phyloP scores from a whole-genome alignment of 2,888 invertebrate species.

The Octodonta nipae region DNA sequence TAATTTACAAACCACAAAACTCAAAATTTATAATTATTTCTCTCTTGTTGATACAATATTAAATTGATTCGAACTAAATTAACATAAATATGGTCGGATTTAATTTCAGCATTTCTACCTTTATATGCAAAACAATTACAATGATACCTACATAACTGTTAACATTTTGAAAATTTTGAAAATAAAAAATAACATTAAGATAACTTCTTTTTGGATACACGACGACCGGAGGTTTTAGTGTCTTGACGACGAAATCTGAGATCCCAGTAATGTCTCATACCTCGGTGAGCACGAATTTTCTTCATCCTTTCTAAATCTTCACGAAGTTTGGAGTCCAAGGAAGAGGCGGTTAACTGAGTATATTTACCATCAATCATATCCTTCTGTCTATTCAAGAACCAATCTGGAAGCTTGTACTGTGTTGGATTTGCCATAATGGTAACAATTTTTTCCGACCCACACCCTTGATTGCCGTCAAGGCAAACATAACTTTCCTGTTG shows the following conservation, averaged over 20 bases:
- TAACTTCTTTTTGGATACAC: slow-evolving; percentile 99
- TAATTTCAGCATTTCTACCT: too few relatives aligned
- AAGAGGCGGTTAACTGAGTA: slow-evolving; percentile 84
- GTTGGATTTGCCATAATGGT: slow-evolving; percentile 98
- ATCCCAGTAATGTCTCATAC: slow-evolving; percentile 99
- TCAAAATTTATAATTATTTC: too few relatives aligned
- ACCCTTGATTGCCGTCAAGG: slow-evolving; percentile 98
- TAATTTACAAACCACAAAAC: too few relatives aligned
- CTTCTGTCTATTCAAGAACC: slow-evolving; percentile 99
- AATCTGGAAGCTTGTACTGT: slow-evolving; percentile 98
- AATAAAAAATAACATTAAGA: slow-evolving; percentile 3
- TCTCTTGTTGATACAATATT: too few relatives aligned
- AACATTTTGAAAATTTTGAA: too few relatives aligned
- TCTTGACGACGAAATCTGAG: slow-evolving; percentile 98
- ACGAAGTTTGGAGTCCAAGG: slow-evolving; percentile 94
- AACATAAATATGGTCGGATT: too few relatives aligned
- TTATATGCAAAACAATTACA: too few relatives aligned
- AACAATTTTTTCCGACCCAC: slow-evolving; percentile 95
- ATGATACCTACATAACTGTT: too few relatives aligned
- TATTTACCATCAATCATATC: slow-evolving; percentile 99
- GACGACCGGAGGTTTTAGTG: slow-evolving; percentile 97
- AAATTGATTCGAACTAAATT: too few relatives aligned
- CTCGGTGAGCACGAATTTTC: slow-evolving; percentile 98
- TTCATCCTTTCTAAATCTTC: slow-evolving; percentile 98
- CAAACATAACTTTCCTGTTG: slow-evolving; percentile 94